Conservation (phyloP, 2,888 invertebrate species). For the Leptopilina syphax region DNA sequence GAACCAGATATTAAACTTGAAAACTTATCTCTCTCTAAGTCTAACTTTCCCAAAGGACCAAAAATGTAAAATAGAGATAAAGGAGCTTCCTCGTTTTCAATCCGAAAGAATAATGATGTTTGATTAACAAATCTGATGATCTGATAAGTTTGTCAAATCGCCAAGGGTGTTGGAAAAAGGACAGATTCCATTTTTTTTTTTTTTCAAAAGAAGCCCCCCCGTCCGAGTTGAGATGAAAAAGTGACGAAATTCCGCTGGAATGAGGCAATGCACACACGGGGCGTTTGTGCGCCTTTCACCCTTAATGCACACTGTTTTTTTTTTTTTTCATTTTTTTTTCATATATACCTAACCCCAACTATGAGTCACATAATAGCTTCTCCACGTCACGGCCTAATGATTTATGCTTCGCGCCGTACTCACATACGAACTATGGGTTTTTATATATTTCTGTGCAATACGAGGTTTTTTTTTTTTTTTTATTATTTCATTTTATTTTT, state of each 20-base stretch:
- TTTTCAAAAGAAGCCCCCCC: background rate
- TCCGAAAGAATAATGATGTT: too few relatives aligned
- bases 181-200: background rate
- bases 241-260: conserved; percentile 27
- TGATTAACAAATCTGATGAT: background rate
- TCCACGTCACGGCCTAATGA: conserved; percentile 70
- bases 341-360: conserved; percentile 59
- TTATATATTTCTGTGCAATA: conserved; percentile 72
- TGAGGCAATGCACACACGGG: conserved; percentile 19
- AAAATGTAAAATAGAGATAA: background rate
- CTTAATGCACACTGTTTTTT: conserved; percentile 39
- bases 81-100: too few relatives aligned
- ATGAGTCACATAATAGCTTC: conserved; percentile 74
- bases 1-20: too few relatives aligned
- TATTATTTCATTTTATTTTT: conserved; percentile 38
- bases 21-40: too few relatives aligned
- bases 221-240: background rate
- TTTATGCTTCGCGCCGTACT: conserved; percentile 66
- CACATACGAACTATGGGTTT: conserved; percentile 55
- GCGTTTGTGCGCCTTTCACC: conserved; percentile 28
- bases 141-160: conserved; percentile 2
- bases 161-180: background rate
- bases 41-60: background rate
- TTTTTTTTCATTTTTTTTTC: too few relatives aligned
- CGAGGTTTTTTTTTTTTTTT: conserved; percentile 56